A percentile compares a stretch with the other conserved stretches of the same genome.
Evolutionary conservation across 2,888 invertebrate species (phyloP).

Genomic region (Apamea anceps): DNA sequence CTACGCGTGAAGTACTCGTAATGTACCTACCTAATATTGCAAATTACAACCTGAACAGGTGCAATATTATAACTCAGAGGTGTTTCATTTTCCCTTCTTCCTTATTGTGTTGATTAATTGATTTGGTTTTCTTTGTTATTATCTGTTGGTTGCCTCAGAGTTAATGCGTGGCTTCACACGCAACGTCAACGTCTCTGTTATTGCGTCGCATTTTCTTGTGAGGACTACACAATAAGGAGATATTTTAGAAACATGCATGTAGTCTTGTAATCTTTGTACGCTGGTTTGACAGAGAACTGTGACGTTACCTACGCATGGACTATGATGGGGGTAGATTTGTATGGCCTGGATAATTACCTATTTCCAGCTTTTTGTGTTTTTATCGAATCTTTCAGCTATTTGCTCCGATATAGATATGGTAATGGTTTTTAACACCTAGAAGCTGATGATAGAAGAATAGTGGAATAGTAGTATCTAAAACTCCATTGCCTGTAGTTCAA

Average conservation of each 20-base stretch:
- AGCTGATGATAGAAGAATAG: background rate
- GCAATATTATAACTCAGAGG: slow-evolving; percentile 24
- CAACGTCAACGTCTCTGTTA: background rate
- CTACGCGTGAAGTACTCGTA: background rate
- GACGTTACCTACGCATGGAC: background rate
- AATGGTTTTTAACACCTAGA: background rate
- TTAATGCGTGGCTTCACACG: background rate
- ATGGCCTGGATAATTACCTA: background rate
- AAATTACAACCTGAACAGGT: slow-evolving; percentile 3
- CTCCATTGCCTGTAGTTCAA: background rate
- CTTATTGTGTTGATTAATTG: slow-evolving; percentile 25
- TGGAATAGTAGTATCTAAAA: background rate
- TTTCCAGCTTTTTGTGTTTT: background rate
- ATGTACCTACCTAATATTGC: background rate
- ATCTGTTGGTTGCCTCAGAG: slow-evolving; percentile 6
- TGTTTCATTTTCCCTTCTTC: slow-evolving; percentile 18
- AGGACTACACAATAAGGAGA: too few species aligned
- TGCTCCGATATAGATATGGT: background rate
- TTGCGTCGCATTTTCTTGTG: background rate
- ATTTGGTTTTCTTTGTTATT: slow-evolving; percentile 30
- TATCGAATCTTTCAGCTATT: background rate
- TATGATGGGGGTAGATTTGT: background rate
- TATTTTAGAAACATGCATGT: background rate
- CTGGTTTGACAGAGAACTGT: background rate
- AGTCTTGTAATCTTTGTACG: background rate